Evolutionary conservation across 2,888 invertebrate species (phyloP).

Genomic region (Cataglyphis albicans): DNA sequence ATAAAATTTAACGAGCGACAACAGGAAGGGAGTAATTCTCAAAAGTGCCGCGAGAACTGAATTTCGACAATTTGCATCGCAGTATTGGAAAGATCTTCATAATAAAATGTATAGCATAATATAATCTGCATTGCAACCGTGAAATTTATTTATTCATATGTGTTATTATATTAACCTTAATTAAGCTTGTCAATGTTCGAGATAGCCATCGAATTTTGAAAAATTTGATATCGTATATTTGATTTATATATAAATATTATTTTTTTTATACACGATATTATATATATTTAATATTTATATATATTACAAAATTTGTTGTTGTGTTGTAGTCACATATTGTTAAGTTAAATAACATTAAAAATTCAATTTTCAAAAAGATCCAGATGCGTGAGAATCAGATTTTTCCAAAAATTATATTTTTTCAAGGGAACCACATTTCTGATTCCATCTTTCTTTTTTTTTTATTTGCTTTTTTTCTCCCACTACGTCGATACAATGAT

Average conservation of each 20-base stretch:
- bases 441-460: background rate
- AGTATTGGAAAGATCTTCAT: background rate
- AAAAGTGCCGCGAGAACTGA: constrained; percentile 16
- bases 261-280: background rate
- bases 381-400: background rate
- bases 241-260: background rate
- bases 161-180: background rate
- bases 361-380: background rate
- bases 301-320: background rate
- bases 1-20: constrained; percentile 54
- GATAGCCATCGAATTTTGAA: background rate
- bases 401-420: constrained; percentile 13
- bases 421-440: background rate
- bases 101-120: background rate
- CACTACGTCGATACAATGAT: background rate
- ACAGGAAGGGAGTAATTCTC: constrained; percentile 25
- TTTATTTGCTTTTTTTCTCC: background rate
- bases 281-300: background rate
- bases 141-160: background rate
- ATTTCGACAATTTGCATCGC: constrained; percentile 44
- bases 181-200: background rate
- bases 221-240: background rate
- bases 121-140: background rate
- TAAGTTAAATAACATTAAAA: background rate
- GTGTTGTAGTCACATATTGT: background rate